A percentile compares a stretch with the other conserved stretches of the same genome.
These are phyloP conservation scores for Calypte anna DNA, from an alignment of 2,113 vertebrate species.

Conservation along the genomic window DNA sequence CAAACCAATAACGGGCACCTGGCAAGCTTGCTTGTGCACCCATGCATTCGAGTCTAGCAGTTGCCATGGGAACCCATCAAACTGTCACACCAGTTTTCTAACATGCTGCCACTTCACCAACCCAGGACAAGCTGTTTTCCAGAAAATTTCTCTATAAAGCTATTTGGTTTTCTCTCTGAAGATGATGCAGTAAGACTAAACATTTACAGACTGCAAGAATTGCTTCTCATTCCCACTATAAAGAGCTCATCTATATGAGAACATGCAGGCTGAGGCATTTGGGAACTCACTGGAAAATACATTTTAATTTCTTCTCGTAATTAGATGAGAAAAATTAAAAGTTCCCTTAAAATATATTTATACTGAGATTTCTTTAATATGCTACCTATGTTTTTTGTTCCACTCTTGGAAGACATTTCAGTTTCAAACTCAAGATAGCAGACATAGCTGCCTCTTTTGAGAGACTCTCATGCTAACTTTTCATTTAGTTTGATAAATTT, in stretches of 20 bases:
- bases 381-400: background rate
- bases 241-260: background rate
- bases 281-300: background rate
- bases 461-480: background rate
- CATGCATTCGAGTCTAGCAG: slow-evolving; percentile 71
- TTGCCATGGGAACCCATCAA: slow-evolving; percentile 80
- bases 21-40: slow-evolving; percentile 68
- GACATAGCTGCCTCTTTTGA: background rate
- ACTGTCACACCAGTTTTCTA: slow-evolving; percentile 54
- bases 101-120: slow-evolving; percentile 42
- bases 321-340: background rate
- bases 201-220: background rate
- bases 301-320: background rate
- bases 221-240: background rate
- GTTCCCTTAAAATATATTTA: background rate
- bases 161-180: slow-evolving; percentile 7
- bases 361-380: background rate
- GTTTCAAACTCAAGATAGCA: background rate
- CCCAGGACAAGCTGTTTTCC: slow-evolving; percentile 31
- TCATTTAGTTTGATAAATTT: background rate
- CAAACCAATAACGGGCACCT: slow-evolving; percentile 67
- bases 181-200: background rate
- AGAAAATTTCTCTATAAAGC: slow-evolving; percentile 14
- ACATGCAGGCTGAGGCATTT: background rate
- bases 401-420: background rate